These are phyloP conservation scores for Diploptera punctata DNA, from an alignment of 2,888 invertebrate genomes.

Conservation along the genomic window DNA sequence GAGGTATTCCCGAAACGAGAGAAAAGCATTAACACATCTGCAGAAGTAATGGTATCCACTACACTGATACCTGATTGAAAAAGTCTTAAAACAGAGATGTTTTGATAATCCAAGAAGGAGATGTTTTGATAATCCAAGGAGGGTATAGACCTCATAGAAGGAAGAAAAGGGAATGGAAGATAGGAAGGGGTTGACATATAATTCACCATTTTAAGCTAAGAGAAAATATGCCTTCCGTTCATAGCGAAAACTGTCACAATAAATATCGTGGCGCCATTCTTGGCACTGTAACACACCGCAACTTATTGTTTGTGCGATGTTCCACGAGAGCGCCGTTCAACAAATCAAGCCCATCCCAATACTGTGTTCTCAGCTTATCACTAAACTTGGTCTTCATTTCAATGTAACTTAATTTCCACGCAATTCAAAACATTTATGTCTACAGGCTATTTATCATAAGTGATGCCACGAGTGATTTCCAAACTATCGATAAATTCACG, in stretches of 20 bases:
- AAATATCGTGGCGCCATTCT: slow-evolving; percentile 3
- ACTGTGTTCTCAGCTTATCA: too few relatives aligned
- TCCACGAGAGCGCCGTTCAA: not conserved
- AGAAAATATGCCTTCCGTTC: slow-evolving; percentile 15
- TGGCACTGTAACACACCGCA: not conserved
- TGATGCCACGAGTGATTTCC: too few relatives aligned
- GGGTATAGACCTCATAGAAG: not conserved
- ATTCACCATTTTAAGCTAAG: slow-evolving; percentile 8
- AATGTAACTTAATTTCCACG: too few relatives aligned
- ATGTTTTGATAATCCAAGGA: slow-evolving; percentile 8
- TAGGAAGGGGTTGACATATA: not conserved
- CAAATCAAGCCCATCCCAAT: not conserved
- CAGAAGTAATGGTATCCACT: too few relatives aligned
- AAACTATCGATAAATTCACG: too few relatives aligned
- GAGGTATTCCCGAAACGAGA: too few relatives aligned
- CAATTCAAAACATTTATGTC: too few relatives aligned
- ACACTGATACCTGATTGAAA: too few relatives aligned
- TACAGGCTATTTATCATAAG: too few relatives aligned
- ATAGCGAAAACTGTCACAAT: slow-evolving; percentile 5
- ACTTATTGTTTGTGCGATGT: slow-evolving; percentile 12
- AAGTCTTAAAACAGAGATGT: too few relatives aligned
- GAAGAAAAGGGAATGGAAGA: not conserved
- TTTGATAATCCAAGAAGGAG: not conserved
- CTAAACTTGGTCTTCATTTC: too few relatives aligned
- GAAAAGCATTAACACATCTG: too few relatives aligned